Percentiles rank a stretch among this genome's conserved stretches.
These are phyloP conservation scores for Ardeotis arabs DNA, from an alignment of 2,113 vertebrate genomes.

Conservation along the genomic window DNA sequence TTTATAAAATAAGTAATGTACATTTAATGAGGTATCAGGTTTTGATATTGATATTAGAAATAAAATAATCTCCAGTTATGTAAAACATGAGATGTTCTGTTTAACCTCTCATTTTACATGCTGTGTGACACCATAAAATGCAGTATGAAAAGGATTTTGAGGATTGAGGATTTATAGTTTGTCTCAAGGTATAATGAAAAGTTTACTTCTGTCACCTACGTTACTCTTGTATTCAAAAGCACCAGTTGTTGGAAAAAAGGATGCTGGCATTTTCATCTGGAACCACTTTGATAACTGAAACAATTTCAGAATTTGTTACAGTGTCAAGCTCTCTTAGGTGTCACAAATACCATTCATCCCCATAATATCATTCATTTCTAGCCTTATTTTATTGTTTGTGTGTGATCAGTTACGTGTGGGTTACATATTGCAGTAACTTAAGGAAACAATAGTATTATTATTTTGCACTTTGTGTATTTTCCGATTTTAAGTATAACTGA, in stretches of 20 bases:
- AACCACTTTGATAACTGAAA: conserved; percentile 7
- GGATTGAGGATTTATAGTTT: background rate
- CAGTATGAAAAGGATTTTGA: background rate
- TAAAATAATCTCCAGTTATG: background rate
- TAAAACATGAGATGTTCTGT: background rate
- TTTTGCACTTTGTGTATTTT: background rate
- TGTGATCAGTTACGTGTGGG: conserved; percentile 20
- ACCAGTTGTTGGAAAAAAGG: background rate
- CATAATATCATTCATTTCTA: background rate
- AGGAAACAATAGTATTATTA: background rate
- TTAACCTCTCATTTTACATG: background rate
- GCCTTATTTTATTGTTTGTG: background rate
- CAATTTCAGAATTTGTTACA: conserved; percentile 38
- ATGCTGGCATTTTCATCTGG: background rate
- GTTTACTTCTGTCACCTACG: background rate
- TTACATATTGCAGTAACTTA: conserved; percentile 47
- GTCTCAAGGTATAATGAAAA: background rate
- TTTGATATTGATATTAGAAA: background rate
- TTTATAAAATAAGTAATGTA: background rate
- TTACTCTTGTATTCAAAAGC: background rate
- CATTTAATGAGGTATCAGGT: background rate
- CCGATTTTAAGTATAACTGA: conserved; percentile 10
- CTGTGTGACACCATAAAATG: background rate
- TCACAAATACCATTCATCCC: conserved; percentile 26
- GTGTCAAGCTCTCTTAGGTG: background rate